Base-by-base conservation (phyloP, 2,888 invertebrate genomes). In the Epinotia nisella region DNA sequence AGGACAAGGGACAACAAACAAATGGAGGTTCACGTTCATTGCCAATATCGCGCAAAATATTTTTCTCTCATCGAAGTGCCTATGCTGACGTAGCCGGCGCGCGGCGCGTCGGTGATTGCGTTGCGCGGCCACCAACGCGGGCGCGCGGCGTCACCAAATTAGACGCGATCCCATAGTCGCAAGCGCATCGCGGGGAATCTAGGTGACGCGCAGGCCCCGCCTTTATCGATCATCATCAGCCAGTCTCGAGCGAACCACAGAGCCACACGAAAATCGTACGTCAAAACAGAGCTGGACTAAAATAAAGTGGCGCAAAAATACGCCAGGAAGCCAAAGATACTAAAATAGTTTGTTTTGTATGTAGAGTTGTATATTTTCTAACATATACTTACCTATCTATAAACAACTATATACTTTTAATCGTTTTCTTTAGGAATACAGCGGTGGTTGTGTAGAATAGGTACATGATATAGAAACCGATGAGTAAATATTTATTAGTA, bases 61-160 rank as follows among this genome's bases (percentile, higher is more conserved):
- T 72, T 79, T 78, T 85, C 76, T 79, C 82, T 77, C 82, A 79
- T 76, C 69, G 75, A 77, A 49, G 59, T 69, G 70, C n/a, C 13
- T 56, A 13, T 62, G 10, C 64, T 73, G 73, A 73, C 73, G 73
- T 73, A 41, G 62, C 13, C 41, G 62, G 60, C 49, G 68, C 71
- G 66, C 58, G 66, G 64, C 51, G 81, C 83, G 85, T 85, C 83
- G 85, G 77, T 79, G 76, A 85, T 85, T 83, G 85, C 85, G 87
- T 88, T 73, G 74, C 77, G 73, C 74, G 68, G 70, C 70, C 61
- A 74, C 74, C 80, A 81, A 76, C 77, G 78, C 78, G 78, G 79
- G 77, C 76, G 77, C 76, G 76, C 84, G 78, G 85, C 92, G 93
- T 92, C 93, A 92, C 93, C 90, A 91, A 92, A 91, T 92, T 92